These are phyloP conservation scores for Polymixis lichenea DNA, from an alignment of 2,888 invertebrate species.

Conservation along the genomic window DNA sequence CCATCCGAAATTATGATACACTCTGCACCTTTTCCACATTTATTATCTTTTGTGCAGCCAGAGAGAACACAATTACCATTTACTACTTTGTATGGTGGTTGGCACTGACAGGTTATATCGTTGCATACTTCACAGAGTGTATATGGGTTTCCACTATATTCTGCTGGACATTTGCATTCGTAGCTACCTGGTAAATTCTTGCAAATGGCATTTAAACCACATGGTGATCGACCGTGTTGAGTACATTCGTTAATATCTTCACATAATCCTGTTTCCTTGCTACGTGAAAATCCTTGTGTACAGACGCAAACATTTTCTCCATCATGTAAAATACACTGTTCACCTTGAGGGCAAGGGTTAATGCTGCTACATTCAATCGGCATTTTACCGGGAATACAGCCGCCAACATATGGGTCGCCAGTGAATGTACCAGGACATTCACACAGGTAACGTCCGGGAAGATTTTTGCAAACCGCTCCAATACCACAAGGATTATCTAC, in stretches of 20 bases:
- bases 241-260: slow-evolving; percentile 96
- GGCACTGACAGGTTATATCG: slow-evolving; percentile 96
- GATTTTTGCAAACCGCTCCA: slow-evolving; percentile 97
- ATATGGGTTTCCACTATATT: slow-evolving; percentile 97
- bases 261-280: slow-evolving; percentile 93
- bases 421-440: slow-evolving; percentile 96
- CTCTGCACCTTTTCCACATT: slow-evolving; percentile 96
- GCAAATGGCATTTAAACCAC: slow-evolving; percentile 97
- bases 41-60: slow-evolving; percentile 95
- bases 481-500: slow-evolving; percentile 94
- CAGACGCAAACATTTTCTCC: slow-evolving; percentile 97
- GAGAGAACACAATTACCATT: slow-evolving; percentile 96
- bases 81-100: slow-evolving; percentile 96
- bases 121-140: slow-evolving; percentile 96
- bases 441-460: slow-evolving; percentile 96
- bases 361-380: slow-evolving; percentile 93
- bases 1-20: slow-evolving; percentile 97
- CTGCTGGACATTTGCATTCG: slow-evolving; percentile 97
- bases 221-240: slow-evolving; percentile 94
- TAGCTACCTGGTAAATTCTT: slow-evolving; percentile 98
- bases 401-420: slow-evolving; percentile 95
- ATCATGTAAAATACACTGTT: slow-evolving; percentile 95
- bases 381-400: slow-evolving; percentile 92
- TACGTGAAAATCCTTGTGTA: slow-evolving; percentile 96
- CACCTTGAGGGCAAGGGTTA: slow-evolving; percentile 95